phyloP scores from a whole-genome alignment of 2,113 vertebrate genomes.

The Chloebia gouldiae region DNA sequence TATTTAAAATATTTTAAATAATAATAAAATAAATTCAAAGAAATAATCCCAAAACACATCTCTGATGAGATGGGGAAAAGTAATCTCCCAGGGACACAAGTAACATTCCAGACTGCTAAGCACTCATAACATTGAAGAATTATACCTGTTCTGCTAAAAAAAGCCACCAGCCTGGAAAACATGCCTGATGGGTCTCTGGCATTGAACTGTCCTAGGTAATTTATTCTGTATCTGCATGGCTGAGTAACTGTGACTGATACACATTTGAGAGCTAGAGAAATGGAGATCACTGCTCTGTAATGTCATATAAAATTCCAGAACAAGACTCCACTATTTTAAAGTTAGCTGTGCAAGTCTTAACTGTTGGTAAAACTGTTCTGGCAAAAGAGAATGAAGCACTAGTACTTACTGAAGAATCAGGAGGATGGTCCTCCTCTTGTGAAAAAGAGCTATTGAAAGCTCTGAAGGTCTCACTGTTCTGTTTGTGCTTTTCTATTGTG shows the following conservation, averaged over 20 bases:
- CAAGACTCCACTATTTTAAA: background rate
- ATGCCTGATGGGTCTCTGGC: background rate
- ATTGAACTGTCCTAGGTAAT: background rate
- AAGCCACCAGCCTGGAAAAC: background rate
- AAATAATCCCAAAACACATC: background rate
- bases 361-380: background rate
- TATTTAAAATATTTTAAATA: background rate
- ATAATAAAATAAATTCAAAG: background rate
- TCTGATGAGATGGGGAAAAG: background rate
- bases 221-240: background rate
- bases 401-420: slow-evolving; percentile 83
- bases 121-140: background rate
- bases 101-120: background rate
- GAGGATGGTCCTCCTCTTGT: slow-evolving; percentile 85
- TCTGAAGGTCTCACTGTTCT: slow-evolving; percentile 95
- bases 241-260: background rate
- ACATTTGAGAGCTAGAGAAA: background rate
- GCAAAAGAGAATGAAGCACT: background rate
- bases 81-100: background rate
- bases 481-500: slow-evolving; percentile 92
- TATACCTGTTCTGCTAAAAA: background rate
- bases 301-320: background rate
- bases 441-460: slow-evolving; percentile 86
- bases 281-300: background rate
- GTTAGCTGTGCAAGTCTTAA: background rate